These are phyloP conservation scores for Pristionchus japonicus DNA, from an alignment of 2,888 invertebrate genomes.

Conservation along the genomic window DNA sequence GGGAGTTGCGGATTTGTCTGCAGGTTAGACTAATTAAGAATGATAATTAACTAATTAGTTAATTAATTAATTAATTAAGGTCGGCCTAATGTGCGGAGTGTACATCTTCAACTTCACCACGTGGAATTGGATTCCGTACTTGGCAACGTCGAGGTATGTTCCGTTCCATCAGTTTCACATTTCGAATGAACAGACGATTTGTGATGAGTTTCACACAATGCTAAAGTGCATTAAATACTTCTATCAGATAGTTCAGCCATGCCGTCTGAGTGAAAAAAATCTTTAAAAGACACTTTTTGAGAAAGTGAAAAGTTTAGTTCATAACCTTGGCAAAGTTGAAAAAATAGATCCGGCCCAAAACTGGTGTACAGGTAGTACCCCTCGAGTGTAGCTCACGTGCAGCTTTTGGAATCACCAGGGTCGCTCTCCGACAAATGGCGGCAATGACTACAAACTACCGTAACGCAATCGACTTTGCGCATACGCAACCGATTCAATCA, in stretches of 20 bases:
- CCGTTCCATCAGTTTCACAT: neutral
- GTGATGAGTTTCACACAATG: neutral
- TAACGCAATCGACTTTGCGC: no score
- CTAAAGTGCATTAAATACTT: neutral
- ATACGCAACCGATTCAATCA: no score
- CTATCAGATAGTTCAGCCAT: neutral
- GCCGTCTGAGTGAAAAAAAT: neutral
- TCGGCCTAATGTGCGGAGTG: slow-evolving; percentile 15
- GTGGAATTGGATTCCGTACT: slow-evolving; percentile 35
- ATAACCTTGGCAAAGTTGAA: neutral
- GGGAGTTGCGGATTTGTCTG: slow-evolving; percentile 20
- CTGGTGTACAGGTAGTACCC: no score
- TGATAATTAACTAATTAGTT: neutral
- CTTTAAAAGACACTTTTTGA: no score
- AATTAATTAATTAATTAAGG: neutral
- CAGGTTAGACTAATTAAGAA: neutral
- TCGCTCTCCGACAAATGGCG: no score
- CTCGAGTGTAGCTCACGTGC: no score
- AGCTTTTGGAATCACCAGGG: no score
- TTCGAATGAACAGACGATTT: neutral
- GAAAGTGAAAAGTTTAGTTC: no score
- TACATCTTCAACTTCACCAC: slow-evolving; percentile 37
- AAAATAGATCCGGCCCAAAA: no score
- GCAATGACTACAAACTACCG: no score
- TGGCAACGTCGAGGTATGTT: neutral